Conservation (phyloP, 2,113 vertebrate species). For the Apteryx mantelli region DNA sequence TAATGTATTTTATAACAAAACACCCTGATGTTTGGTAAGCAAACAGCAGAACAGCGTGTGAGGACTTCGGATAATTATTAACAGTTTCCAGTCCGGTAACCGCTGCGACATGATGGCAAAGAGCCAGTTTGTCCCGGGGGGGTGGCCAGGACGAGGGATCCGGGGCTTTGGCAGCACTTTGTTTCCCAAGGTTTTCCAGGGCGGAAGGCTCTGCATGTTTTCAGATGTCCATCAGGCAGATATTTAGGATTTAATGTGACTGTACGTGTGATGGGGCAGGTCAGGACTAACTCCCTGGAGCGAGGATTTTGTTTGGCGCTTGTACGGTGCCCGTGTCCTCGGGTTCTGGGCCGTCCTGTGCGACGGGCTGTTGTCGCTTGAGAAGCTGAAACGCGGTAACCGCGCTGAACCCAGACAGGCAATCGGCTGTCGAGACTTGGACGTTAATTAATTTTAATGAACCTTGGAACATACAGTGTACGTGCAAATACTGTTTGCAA, state of each 20-base stretch:
- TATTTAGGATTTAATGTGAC: too few species aligned
- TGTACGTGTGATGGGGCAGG: too few species aligned
- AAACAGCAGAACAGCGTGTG: neutral
- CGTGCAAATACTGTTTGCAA: neutral
- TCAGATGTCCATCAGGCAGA: too few species aligned
- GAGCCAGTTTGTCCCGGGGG: neutral
- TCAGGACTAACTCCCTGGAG: too few species aligned
- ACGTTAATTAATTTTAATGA: neutral
- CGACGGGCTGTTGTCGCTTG: too few species aligned
- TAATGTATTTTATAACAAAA: neutral
- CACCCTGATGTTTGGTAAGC: neutral
- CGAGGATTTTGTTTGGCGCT: too few species aligned
- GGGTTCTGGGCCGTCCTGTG: too few species aligned
- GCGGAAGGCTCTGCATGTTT: too few species aligned
- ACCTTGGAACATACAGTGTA: neutral
- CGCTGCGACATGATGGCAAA: neutral
- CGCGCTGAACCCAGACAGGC: too few species aligned
- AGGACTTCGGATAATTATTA: neutral
- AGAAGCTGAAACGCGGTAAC: too few species aligned
- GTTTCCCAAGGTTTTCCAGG: neutral
- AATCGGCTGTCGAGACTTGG: too few species aligned
- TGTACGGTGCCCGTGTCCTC: too few species aligned
- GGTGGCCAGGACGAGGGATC: neutral
- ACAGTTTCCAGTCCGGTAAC: neutral
- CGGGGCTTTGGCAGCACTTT: neutral